A percentile compares a stretch with the other conserved stretches of the same genome.
Conservation (phyloP, 92 coral and sea anemone species). For the Umimayanthus kanabou region DNA sequence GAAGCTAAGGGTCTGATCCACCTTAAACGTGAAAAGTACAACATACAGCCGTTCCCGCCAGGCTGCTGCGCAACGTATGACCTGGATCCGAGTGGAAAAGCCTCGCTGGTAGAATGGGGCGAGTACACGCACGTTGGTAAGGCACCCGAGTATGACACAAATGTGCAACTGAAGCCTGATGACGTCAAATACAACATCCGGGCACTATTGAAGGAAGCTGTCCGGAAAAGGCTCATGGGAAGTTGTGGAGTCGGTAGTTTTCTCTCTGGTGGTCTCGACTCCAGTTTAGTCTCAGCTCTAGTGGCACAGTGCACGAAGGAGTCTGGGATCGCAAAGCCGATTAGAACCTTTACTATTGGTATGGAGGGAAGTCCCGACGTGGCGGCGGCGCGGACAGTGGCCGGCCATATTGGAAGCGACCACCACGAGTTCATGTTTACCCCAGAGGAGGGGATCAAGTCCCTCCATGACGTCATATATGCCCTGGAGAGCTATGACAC, state of each 20-base stretch:
- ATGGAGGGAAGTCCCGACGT: conserved; percentile 62
- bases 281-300: conserved; percentile 55
- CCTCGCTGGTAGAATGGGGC: conserved; percentile 33
- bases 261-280: conserved; percentile 62
- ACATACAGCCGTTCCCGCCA: conserved; percentile 45
- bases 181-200: conserved; percentile 52
- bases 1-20: conserved; percentile 54
- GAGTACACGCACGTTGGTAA: conserved; percentile 55
- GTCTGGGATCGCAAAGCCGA: conserved; percentile 33
- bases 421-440: conserved; percentile 64
- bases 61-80: conserved; percentile 54
- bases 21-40: conserved; percentile 16
- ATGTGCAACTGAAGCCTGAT: conserved; percentile 25
- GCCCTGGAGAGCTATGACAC: conserved; percentile 61
- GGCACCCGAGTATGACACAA: conserved; percentile 47
- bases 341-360: conserved; percentile 57
- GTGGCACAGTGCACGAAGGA: conserved; percentile 48
- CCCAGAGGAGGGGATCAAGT: conserved; percentile 59
- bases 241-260: conserved; percentile 51
- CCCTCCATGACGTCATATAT: conserved; percentile 50
- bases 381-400: conserved; percentile 68
- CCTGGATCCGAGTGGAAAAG: conserved; percentile 38
- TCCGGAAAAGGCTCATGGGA: conserved; percentile 51
- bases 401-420: conserved; percentile 54
- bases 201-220: conserved; percentile 51